These are phyloP conservation scores for Malurus splendens DNA, from an alignment of 2,797 vertebrate species.

Conservation along the genomic window DNA sequence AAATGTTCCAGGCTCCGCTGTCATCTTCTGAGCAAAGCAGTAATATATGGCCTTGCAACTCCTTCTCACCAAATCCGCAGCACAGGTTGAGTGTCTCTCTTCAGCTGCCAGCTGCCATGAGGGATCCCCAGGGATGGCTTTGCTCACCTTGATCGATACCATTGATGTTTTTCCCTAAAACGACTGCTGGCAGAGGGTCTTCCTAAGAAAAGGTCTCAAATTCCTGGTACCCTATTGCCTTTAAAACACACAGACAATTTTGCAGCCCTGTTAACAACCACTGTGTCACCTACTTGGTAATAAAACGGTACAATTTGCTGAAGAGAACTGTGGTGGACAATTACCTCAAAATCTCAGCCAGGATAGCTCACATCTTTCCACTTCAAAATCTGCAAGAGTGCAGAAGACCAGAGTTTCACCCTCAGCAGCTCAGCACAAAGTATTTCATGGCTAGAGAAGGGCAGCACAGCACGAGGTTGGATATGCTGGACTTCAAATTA, in stretches of 20 bases:
- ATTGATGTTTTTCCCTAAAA: neutral
- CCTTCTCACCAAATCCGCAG: neutral
- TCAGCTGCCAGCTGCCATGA: rapidly evolving
- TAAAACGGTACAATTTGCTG: neutral
- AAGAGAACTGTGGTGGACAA: neutral
- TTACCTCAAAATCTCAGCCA: neutral
- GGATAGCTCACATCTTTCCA: neutral
- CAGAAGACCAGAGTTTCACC: neutral
- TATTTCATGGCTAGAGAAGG: neutral
- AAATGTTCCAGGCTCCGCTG: slow-evolving; percentile 11
- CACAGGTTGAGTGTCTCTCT: neutral
- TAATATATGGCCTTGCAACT: rapidly evolving
- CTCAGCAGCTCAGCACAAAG: neutral
- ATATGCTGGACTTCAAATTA: neutral
- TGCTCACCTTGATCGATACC: neutral
- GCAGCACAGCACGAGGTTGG: neutral
- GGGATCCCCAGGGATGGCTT: neutral
- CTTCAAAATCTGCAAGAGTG: neutral
- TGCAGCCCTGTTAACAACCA: neutral
- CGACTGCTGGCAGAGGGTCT: neutral
- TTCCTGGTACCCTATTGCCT: neutral
- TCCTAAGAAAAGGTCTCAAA: neutral
- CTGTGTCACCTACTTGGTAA: neutral
- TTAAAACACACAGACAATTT: neutral
- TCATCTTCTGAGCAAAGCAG: neutral